Conservation (phyloP, 2,888 invertebrate genomes). For the Seira sanloemensis region DNA sequence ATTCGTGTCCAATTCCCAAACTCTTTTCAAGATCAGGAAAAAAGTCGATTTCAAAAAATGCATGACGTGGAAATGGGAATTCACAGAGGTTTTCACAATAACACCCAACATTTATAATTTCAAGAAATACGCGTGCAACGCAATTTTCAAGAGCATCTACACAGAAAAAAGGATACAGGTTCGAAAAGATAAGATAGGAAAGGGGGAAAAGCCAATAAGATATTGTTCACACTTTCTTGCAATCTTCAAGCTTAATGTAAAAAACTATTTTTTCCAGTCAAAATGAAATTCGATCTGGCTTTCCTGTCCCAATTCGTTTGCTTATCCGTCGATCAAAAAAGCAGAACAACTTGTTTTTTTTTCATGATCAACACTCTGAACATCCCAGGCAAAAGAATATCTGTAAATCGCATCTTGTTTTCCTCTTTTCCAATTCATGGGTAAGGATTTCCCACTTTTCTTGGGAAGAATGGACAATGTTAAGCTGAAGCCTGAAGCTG, state of each 20-base stretch:
- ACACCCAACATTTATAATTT: background rate
- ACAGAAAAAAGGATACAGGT: no score
- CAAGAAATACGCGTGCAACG: no score
- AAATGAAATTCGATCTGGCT: constrained; percentile 50
- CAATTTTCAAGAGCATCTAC: no score
- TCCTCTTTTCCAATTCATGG: background rate
- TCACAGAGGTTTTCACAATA: background rate
- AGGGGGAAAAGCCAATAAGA: background rate
- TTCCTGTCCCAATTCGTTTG: constrained; percentile 40
- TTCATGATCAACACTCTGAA: background rate
- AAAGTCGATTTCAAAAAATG: no score
- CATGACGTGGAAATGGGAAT: background rate
- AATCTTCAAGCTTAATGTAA: background rate
- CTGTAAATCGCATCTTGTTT: background rate
- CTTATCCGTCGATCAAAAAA: constrained; percentile 35
- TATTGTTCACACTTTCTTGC: background rate
- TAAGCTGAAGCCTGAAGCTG: no score
- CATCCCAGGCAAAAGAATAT: background rate
- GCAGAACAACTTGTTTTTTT: background rate
- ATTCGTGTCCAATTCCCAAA: no score
- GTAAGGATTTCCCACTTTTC: background rate
- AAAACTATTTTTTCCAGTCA: background rate
- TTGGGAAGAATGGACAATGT: background rate
- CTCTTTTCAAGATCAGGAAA: no score
- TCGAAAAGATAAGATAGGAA: no score